A percentile compares a stretch with the other conserved stretches of the same genome.
Conservation (phyloP, 2,797 vertebrate genomes). For the Sebastes trivittatus region DNA sequence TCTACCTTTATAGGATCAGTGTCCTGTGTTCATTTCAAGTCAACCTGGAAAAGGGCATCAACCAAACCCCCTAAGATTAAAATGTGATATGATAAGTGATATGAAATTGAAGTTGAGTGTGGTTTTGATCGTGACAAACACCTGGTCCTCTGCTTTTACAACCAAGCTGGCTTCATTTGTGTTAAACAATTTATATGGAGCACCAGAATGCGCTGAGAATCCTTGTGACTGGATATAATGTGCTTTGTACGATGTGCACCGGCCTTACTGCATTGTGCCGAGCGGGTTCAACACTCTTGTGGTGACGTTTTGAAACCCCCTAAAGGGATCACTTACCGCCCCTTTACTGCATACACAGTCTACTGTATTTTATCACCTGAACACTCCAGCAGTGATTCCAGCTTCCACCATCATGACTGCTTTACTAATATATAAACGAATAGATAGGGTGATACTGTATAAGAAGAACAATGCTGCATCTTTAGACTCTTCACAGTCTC, state of each 20-base stretch:
- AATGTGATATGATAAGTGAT: background rate
- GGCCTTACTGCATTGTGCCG: conserved; percentile 29
- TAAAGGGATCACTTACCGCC: background rate
- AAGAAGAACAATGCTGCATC: conserved; percentile 16
- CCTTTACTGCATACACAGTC: background rate
- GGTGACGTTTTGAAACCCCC: background rate
- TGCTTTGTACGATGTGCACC: conserved; percentile 37
- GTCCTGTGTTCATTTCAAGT: conserved; percentile 4
- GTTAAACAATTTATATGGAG: background rate
- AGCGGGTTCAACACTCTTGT: background rate
- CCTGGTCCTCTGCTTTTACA: background rate
- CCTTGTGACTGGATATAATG: conserved; percentile 24
- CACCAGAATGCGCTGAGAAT: conserved; percentile 2
- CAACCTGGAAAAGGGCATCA: background rate
- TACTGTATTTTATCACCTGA: background rate
- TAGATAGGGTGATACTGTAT: background rate
- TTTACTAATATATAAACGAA: background rate
- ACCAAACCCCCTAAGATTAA: background rate
- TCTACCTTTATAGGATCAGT: background rate
- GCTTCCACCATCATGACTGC: background rate
- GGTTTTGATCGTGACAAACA: conserved; percentile 10
- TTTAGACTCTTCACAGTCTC: background rate
- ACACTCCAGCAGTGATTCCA: conserved; percentile 6
- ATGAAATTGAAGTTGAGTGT: background rate
- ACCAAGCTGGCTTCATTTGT: conserved; percentile 1